These are phyloP conservation scores for Spongia lamella DNA, from an alignment of 37 sponge, comb jelly and placozoan species.

Conservation along the genomic window DNA sequence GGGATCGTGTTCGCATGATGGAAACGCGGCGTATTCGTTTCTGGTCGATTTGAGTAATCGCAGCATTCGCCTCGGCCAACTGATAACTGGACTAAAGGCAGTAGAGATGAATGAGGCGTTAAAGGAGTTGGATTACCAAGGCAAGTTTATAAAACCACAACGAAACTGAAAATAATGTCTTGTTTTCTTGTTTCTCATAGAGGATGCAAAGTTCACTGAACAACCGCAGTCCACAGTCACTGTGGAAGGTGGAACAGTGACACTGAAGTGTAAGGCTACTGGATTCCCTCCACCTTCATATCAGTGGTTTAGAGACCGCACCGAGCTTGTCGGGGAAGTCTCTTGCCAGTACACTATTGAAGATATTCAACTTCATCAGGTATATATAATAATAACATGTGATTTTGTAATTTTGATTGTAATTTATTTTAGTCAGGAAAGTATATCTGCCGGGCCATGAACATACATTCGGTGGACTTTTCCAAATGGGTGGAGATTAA, in stretches of 20 bases:
- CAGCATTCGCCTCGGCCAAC: constrained; percentile 39
- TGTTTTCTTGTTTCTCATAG: constrained; percentile 19
- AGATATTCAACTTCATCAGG: constrained; percentile 22
- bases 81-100: constrained; percentile 61
- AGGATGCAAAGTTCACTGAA: constrained; percentile 53
- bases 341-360: constrained; percentile 20
- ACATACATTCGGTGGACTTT: constrained; percentile 52
- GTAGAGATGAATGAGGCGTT: constrained; percentile 52
- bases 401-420: neutral
- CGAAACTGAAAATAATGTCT: neutral
- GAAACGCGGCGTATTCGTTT: constrained; percentile 69
- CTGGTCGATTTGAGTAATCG: constrained; percentile 69
- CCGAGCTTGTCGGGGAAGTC: constrained; percentile 53
- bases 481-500: constrained; percentile 76
- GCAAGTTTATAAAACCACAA: constrained; percentile 13
- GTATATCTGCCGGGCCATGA: constrained; percentile 64
- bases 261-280: constrained; percentile 65
- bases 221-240: constrained; percentile 65
- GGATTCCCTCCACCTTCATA: constrained; percentile 73
- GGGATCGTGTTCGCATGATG: constrained; percentile 42
- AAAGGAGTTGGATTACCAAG: constrained; percentile 58
- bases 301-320: constrained; percentile 75
- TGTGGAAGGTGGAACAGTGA: constrained; percentile 40
- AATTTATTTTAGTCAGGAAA: too few species aligned
- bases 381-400: constrained; percentile 14